Evolutionary conservation across 2,113 vertebrate genomes (phyloP).

Genomic region (Trogon surrucura): DNA sequence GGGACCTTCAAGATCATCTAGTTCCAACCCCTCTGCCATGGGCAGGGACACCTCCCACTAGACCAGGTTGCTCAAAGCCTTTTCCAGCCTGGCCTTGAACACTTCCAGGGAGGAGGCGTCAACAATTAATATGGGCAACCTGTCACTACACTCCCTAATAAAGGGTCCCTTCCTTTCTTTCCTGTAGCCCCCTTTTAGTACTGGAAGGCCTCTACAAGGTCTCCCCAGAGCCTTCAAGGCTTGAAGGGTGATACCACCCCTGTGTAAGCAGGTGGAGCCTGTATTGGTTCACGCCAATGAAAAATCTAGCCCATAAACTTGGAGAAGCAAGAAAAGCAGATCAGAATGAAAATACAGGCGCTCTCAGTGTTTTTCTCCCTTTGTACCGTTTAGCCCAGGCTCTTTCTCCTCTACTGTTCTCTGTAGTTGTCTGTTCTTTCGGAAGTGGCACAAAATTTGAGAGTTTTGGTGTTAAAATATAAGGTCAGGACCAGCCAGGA

Average conservation of each 20-base stretch:
- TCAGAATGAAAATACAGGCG: accelerated
- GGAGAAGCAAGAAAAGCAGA: not conserved
- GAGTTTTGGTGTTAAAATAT: not conserved
- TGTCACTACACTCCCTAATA: too few species aligned
- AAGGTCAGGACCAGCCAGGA: not conserved
- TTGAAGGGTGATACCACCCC: not conserved
- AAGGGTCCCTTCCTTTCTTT: too few species aligned
- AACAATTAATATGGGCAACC: too few species aligned
- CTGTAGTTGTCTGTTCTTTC: not conserved
- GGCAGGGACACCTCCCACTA: too few species aligned
- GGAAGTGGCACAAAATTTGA: not conserved
- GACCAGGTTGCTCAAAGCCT: too few species aligned
- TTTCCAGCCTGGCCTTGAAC: too few species aligned
- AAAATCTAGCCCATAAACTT: not conserved
- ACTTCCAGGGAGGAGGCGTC: too few species aligned
- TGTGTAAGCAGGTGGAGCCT: not conserved
- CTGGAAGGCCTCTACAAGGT: too few species aligned
- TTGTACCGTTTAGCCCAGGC: not conserved
- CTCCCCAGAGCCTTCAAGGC: too few species aligned
- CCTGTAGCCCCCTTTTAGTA: too few species aligned
- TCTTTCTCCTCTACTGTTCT: not conserved
- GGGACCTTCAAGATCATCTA: too few species aligned
- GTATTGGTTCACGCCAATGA: not conserved
- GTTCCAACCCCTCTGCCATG: too few species aligned
- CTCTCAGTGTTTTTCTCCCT: not conserved